Percentiles rank a stretch among this genome's conserved stretches.
Conservation (phyloP, 2,113 vertebrate species). For the Patagioenas fasciata region DNA sequence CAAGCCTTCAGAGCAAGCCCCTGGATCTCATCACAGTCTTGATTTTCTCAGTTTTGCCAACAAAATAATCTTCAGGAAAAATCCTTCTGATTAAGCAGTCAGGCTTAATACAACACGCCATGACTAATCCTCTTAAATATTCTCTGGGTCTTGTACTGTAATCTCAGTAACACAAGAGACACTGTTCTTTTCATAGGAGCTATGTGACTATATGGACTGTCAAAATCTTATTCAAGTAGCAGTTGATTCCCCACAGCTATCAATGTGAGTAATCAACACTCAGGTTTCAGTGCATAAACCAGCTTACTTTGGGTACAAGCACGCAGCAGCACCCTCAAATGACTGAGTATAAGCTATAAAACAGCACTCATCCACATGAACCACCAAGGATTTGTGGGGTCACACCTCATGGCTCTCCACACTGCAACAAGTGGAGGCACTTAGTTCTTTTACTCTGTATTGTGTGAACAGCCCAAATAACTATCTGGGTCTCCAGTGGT, state of each 20-base stretch:
- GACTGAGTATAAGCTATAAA: neutral
- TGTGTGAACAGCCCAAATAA: neutral
- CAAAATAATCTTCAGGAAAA: constrained; percentile 29
- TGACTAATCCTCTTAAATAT: constrained; percentile 24
- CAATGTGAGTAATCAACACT: neutral
- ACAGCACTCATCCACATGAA: neutral
- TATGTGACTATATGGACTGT: neutral
- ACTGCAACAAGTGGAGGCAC: accelerated
- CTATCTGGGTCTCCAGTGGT: neutral
- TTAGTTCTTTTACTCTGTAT: accelerated
- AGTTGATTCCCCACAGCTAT: neutral
- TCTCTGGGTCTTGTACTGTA: neutral
- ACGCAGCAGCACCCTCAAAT: neutral
- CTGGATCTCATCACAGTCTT: neutral
- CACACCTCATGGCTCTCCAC: accelerated
- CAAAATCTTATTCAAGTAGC: neutral
- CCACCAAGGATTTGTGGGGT: neutral
- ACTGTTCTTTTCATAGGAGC: neutral
- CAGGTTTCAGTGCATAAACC: neutral
- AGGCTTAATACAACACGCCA: neutral
- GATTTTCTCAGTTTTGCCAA: neutral
- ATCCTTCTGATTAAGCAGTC: constrained; percentile 28
- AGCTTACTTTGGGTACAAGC: neutral
- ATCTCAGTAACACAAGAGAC: neutral
- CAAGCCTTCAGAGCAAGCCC: neutral